A percentile compares a stretch with the other conserved stretches of the same genome.
phyloP scores from a whole-genome alignment of 2,888 invertebrate genomes.

The Drosophila flavopinicola region DNA sequence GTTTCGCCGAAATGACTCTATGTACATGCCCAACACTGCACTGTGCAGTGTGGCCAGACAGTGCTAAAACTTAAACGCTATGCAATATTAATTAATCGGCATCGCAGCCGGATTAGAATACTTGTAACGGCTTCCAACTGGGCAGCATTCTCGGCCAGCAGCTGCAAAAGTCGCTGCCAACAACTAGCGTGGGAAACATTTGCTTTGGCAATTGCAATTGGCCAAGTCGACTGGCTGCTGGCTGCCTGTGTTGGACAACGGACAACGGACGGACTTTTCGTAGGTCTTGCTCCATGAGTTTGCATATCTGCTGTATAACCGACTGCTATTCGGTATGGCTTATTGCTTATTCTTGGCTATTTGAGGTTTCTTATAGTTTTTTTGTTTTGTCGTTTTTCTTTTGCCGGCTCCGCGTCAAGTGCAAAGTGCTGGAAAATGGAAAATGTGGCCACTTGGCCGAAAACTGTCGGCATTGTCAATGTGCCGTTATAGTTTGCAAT shows the following conservation, averaged over 20 bases:
- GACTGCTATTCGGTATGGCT: slow-evolving; percentile 1
- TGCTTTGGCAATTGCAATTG: slow-evolving; percentile 33
- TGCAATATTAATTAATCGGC: slow-evolving; percentile 55
- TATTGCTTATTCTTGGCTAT: slow-evolving; percentile 9
- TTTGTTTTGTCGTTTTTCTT: neutral
- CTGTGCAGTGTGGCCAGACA: too few relatives aligned
- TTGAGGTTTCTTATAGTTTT: slow-evolving; percentile 5
- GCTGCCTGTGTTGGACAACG: neutral
- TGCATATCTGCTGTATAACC: slow-evolving; percentile 34
- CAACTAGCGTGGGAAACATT: slow-evolving; percentile 50
- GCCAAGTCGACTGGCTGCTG: slow-evolving; percentile 29
- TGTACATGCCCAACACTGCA: neutral
- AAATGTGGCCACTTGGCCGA: slow-evolving; percentile 14
- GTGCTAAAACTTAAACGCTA: neutral
- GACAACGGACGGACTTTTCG: slow-evolving; percentile 1
- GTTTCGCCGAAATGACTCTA: neutral
- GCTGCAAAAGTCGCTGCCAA: slow-evolving; percentile 34
- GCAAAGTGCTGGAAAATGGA: slow-evolving; percentile 30
- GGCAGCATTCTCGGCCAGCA: slow-evolving; percentile 42
- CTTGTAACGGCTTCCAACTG: slow-evolving; percentile 45
- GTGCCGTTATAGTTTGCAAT: slow-evolving; percentile 41
- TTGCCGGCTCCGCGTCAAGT: slow-evolving; percentile 35
- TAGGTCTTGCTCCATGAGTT: slow-evolving; percentile 39
- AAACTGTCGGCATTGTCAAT: slow-evolving; percentile 28
- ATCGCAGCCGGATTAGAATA: slow-evolving; percentile 65